These are phyloP conservation scores for Drosophila pectinifera DNA, from an alignment of 1,140 invertebrate genomes.

Conservation along the genomic window DNA sequence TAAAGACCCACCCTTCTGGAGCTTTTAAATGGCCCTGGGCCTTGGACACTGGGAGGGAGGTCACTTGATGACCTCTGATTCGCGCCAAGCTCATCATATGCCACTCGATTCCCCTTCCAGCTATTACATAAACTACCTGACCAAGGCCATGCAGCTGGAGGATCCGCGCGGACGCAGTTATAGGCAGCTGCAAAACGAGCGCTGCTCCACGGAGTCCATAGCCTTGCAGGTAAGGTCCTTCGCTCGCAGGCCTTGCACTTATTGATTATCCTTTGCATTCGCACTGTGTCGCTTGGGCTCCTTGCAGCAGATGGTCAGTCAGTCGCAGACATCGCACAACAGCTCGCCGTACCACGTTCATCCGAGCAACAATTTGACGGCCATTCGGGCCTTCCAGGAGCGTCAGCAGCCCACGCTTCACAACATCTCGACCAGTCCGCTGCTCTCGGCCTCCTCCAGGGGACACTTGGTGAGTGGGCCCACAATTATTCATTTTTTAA, in stretches of 20 bases:
- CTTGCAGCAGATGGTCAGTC: conserved; percentile 60
- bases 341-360: conserved; percentile 84
- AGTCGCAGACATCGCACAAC: conserved; percentile 61
- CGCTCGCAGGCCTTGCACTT: conserved; percentile 20
- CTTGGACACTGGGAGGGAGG: conserved; percentile 15
- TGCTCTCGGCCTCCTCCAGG: conserved; percentile 72
- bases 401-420: conserved; percentile 69
- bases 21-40: conserved; percentile 42
- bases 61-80: conserved; percentile 68
- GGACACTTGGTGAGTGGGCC: conserved; percentile 65
- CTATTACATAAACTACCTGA: conserved; percentile 91
- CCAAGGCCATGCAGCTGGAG: conserved; percentile 89
- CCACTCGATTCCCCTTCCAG: conserved; percentile 85
- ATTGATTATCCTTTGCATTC: conserved; percentile 38
- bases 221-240: conserved; percentile 86
- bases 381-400: conserved; percentile 82
- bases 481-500: no score
- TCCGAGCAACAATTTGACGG: conserved; percentile 81
- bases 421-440: conserved; percentile 81
- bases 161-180: conserved; percentile 87
- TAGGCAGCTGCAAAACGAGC: conserved; percentile 86
- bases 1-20: conserved; percentile 44
- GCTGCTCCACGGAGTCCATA: conserved; percentile 86
- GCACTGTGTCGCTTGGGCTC: conserved; percentile 7
- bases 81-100: conserved; percentile 39